A percentile compares a stretch with the other conserved stretches of the same genome.
Evolutionary conservation across 2,888 invertebrate genomes (phyloP).

Genomic region (Sesia bembeciformis): DNA sequence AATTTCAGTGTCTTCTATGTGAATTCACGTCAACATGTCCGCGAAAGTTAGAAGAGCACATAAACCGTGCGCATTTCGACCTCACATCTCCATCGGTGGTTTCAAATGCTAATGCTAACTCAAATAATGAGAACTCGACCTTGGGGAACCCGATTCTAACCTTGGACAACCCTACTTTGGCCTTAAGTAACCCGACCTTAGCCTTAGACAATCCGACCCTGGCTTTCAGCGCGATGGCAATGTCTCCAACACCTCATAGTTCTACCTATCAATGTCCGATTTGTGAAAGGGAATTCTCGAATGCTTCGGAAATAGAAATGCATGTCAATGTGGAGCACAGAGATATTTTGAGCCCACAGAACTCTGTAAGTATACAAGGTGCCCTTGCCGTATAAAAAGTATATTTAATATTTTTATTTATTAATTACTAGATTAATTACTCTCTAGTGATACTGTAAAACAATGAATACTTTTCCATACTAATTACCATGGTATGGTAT

Average conservation of each 20-base stretch:
- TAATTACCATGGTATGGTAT: no score
- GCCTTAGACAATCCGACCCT: constrained; percentile 33
- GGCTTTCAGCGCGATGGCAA: constrained; percentile 50
- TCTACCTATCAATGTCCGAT: constrained; percentile 83
- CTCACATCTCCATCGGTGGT: constrained; percentile 82
- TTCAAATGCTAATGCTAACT: constrained; percentile 48
- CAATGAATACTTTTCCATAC: no score
- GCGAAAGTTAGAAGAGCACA: constrained; percentile 84
- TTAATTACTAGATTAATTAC: no score
- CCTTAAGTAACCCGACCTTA: constrained; percentile 12
- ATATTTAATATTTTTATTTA: no score
- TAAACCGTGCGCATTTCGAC: constrained; percentile 89
- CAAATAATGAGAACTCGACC: constrained; percentile 36
- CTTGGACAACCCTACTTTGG: constrained; percentile 32
- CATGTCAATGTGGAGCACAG: constrained; percentile 91
- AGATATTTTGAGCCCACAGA: constrained; percentile 83
- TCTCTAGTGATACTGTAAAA: no score
- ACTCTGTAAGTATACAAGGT: constrained; percentile 33
- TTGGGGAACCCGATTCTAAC: constrained; percentile 22
- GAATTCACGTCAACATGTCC: constrained; percentile 84
- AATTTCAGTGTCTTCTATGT: constrained; percentile 83
- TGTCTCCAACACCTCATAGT: constrained; percentile 61
- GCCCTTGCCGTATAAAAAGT: no score
- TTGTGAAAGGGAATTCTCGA: constrained; percentile 81
- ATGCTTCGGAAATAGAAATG: constrained; percentile 85